These are phyloP conservation scores for Galaxea fascicularis DNA, from an alignment of 92 coral and sea anemone genomes.

Conservation along the genomic window DNA sequence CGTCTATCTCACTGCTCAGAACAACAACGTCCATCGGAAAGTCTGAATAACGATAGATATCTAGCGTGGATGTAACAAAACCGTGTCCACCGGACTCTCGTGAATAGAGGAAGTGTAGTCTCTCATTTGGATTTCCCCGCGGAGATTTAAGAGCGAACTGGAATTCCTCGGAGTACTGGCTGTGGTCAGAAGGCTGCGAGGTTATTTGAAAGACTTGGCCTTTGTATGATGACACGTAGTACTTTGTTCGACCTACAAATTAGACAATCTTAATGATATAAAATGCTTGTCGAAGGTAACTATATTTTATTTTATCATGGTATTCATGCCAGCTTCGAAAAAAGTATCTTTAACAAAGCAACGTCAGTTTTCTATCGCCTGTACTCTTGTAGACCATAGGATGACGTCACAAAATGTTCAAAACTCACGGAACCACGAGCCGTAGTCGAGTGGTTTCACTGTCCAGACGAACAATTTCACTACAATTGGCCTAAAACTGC, in stretches of 20 bases:
- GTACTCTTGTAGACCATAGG: too few species aligned
- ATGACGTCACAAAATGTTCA: too few species aligned
- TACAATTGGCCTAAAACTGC: too few species aligned
- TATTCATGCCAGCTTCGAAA: too few species aligned
- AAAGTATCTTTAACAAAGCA: too few species aligned
- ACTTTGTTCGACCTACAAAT: constrained; percentile 1
- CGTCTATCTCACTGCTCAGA: neutral
- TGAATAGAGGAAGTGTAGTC: constrained; percentile 27
- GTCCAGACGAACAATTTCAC: too few species aligned
- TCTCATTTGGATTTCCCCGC: constrained; percentile 26
- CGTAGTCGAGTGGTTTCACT: too few species aligned
- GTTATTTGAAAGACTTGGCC: constrained; percentile 12
- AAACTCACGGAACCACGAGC: too few species aligned
- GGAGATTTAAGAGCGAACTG: constrained; percentile 26
- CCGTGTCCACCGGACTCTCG: neutral
- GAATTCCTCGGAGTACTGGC: constrained; percentile 28
- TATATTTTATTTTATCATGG: too few species aligned
- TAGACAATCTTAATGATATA: too few species aligned
- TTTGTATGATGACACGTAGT: constrained; percentile 31
- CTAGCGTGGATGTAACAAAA: constrained; percentile 3
- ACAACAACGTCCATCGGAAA: constrained; percentile 26
- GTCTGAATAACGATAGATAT: neutral
- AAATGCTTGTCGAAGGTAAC: too few species aligned
- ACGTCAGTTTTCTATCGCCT: too few species aligned
- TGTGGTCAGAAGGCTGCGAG: constrained; percentile 27